Base-by-base conservation (phyloP, 23 tunicate species). In the Diplosoma virens region DNA sequence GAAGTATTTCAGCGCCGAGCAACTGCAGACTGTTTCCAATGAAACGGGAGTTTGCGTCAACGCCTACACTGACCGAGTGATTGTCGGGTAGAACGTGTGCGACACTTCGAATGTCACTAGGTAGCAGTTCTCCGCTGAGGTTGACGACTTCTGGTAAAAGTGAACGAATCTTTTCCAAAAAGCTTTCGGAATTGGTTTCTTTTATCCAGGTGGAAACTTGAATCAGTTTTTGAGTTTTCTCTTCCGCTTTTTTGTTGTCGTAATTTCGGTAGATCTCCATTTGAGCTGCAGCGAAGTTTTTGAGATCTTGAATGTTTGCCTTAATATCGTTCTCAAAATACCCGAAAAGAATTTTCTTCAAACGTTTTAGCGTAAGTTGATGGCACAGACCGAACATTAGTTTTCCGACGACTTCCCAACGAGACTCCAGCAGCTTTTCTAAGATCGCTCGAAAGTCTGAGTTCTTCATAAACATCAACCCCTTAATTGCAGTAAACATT, bases 401-500 rank as follows among this genome's bases (percentile, higher is more conserved):
- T n/a, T 55, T 55, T 5, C 25, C 61, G 4, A 55, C 61, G 4
- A 55, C 61, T 18, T 55, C 61, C 61, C 61, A 55, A 17, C 61
- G n/a, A 4, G 61, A 5, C 23, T 55, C 23, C 4, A 55, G 61
- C 23, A 55, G 23, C 23, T 55, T n/a, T 25, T 24, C 25, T 25
- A 55, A 55, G 4, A 17, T 4, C 5, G 17, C 23, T 4, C 23
- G 23, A 4, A 55, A 18, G n/a, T 55, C 61, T 9, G 23, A 11
- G 23, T 24, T 4, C 23, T 9, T 9, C 61, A 9, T 9, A 25
- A 9, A 55, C 61, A 55, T 55, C 23, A 55, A 24, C 5, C 61
- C 61, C 61, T 9, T 55, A 55, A 55, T 55, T 4, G 61, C 61
- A n/a, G 61, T 55, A 55, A 55, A 55, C 61, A 55, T 55, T n/a